These are phyloP conservation scores for Bergia puertoricense DNA, from an alignment of 92 coral and sea anemone species.

Conservation along the genomic window DNA sequence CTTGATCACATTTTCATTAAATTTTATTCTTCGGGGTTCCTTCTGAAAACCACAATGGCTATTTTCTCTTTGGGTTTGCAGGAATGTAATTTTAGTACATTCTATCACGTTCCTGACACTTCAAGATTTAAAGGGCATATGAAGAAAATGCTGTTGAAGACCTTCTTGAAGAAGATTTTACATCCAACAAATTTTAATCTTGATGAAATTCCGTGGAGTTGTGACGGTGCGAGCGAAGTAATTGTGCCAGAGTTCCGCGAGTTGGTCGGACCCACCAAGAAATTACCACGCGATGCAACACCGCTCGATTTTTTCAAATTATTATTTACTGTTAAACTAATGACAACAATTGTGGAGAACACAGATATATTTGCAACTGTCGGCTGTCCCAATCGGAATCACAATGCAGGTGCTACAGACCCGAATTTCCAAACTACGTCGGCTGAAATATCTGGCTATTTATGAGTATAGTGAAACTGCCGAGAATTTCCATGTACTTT, in stretches of 20 bases:
- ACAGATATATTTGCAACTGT: not conserved
- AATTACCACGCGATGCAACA: conserved; percentile 20
- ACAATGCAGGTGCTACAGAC: conserved; percentile 16
- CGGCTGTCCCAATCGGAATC: not conserved
- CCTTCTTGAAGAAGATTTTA: no score
- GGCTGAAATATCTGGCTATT: conserved; percentile 6
- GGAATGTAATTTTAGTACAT: no score
- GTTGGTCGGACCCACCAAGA: conserved; percentile 7
- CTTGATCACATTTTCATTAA: no score
- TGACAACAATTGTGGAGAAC: no score
- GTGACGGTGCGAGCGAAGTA: conserved; percentile 8
- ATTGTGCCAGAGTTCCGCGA: conserved; percentile 1
- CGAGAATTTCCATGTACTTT: conserved; percentile 19
- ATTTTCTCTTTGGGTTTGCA: no score
- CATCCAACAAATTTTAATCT: no score
- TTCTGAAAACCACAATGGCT: no score
- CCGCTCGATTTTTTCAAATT: conserved; percentile 24
- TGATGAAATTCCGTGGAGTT: no score
- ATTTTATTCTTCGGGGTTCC: no score
- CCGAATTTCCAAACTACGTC: conserved; percentile 17
- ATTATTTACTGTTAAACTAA: not conserved
- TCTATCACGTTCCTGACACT: not conserved
- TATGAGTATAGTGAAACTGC: not conserved
- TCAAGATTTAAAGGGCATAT: not conserved
- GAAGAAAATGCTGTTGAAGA: no score